Percentiles rank a stretch among this genome's conserved stretches.
Evolutionary conservation across 2,888 invertebrate species (phyloP).

Genomic region (Torymus tubicola): DNA sequence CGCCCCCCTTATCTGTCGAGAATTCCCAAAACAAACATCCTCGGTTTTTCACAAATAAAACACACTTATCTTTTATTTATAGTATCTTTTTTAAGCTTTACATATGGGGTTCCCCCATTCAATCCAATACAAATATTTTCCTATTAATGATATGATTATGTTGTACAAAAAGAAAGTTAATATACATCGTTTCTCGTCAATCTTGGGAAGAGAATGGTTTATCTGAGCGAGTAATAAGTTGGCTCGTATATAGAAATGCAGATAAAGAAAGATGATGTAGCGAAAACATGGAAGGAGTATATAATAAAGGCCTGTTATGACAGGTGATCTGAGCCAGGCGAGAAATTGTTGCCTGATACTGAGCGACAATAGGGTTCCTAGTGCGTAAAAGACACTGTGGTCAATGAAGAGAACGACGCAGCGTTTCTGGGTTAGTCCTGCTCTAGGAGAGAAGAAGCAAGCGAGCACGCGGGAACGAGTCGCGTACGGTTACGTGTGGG

Average conservation of each 20-base stretch:
- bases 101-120: too few species aligned
- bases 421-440: conserved; percentile 38
- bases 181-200: too few species aligned
- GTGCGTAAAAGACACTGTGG: conserved; percentile 22
- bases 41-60: conserved; percentile 14
- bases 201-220: too few species aligned
- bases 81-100: background rate
- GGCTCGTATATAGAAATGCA: too few species aligned
- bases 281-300: background rate
- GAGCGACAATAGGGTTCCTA: conserved; percentile 11
- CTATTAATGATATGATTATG: too few species aligned
- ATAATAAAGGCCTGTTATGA: background rate
- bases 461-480: conserved; percentile 6
- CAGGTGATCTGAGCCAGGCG: conserved; percentile 30
- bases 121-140: too few species aligned
- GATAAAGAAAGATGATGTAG: too few species aligned
- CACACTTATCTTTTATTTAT: conserved; percentile 18
- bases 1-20: background rate
- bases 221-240: too few species aligned
- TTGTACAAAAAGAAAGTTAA: too few species aligned
- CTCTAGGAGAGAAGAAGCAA: background rate
- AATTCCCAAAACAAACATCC: conserved; percentile 30
- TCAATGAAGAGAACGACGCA: conserved; percentile 45
- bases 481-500: background rate
- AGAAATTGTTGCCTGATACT: conserved; percentile 35